These are phyloP conservation scores for Tolypeutes matacus DNA, from an alignment of 2,797 vertebrate species.

Conservation along the genomic window DNA sequence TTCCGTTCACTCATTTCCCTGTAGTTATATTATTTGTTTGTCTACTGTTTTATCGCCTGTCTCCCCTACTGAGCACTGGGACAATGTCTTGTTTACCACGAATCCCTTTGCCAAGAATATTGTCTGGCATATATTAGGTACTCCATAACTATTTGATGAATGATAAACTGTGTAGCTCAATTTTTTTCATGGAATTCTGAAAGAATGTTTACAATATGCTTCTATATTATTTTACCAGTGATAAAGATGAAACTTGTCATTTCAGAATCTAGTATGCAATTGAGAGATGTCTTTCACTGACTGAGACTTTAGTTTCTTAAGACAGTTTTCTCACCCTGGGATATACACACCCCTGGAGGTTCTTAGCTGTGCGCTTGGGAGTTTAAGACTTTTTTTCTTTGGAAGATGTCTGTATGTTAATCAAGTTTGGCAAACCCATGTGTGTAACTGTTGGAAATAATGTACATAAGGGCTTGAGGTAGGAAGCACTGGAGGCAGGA, in stretches of 20 bases:
- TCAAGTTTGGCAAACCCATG: not conserved
- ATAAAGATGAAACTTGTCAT: constrained; percentile 3
- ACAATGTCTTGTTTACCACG: not conserved
- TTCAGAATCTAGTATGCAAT: constrained; percentile 30
- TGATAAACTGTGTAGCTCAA: not conserved
- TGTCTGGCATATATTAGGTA: not conserved
- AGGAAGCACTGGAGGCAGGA: too few relatives aligned
- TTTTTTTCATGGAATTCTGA: not conserved
- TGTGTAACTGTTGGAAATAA: not conserved
- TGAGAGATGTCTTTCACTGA: constrained; percentile 44
- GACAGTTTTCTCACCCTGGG: not conserved
- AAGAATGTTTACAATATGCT: not conserved
- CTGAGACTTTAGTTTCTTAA: constrained; percentile 39
- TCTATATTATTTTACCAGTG: not conserved
- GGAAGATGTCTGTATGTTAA: not conserved
- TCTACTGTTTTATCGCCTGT: not conserved
- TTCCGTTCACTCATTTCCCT: not conserved
- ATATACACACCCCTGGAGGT: not conserved
- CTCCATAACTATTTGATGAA: constrained; percentile 31
- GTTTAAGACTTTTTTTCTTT: constrained; percentile 4
- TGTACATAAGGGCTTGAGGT: not conserved
- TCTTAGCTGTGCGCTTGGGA: not conserved
- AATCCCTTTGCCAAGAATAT: not conserved
- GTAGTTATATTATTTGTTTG: too few relatives aligned
- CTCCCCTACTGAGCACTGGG: not conserved